phyloP scores from a whole-genome alignment of 2,113 vertebrate genomes.

The Mastomys coucha region DNA sequence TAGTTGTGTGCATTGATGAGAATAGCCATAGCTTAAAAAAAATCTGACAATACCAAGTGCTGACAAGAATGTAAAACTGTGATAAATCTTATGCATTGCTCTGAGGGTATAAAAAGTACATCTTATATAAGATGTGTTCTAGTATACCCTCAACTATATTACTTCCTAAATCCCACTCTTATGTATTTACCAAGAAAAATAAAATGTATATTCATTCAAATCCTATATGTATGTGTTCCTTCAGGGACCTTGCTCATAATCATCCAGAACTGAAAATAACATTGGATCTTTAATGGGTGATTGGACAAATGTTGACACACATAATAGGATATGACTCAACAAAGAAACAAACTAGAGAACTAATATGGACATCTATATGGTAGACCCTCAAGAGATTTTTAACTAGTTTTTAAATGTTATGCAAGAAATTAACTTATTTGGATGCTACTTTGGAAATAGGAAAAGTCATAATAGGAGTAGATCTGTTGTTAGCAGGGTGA shows the following conservation, averaged over 20 bases:
- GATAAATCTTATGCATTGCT: background rate
- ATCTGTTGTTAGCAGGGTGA: background rate
- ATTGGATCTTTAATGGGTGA: background rate
- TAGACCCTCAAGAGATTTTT: background rate
- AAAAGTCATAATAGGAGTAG: background rate
- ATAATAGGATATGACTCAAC: background rate
- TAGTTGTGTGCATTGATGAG: background rate
- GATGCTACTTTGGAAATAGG: background rate
- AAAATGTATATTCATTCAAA: background rate
- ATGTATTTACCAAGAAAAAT: background rate
- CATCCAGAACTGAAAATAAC: background rate
- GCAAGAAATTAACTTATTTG: background rate
- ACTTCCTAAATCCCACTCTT: background rate
- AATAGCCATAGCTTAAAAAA: conserved; percentile 8
- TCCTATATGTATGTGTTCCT: background rate
- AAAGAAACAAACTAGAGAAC: background rate
- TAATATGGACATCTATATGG: background rate
- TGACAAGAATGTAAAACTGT: background rate
- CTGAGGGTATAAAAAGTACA: background rate
- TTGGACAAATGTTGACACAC: background rate
- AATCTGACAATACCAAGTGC: background rate
- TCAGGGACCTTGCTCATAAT: background rate
- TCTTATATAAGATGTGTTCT: background rate
- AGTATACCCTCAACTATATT: background rate
- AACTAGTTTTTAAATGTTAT: background rate